Conservation (phyloP, 2,113 vertebrate genomes). For the Chascanopsetta lugubris region DNA sequence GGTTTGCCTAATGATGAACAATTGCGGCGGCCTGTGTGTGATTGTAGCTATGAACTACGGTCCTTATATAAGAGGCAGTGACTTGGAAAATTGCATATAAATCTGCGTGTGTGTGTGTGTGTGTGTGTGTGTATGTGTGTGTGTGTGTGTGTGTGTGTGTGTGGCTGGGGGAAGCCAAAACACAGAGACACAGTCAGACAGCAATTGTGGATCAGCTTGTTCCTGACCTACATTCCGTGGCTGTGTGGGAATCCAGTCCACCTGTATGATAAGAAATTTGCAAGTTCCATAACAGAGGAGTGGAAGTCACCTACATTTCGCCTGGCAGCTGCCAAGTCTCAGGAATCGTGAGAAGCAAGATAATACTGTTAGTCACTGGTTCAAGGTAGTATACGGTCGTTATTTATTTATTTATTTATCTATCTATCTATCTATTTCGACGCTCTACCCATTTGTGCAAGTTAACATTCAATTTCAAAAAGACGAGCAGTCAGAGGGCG, state of each 20-base stretch:
- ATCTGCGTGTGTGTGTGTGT: no score
- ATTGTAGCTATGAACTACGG: constrained; percentile 15
- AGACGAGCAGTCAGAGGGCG: no score
- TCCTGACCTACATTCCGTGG: constrained; percentile 36
- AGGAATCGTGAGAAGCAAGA: not conserved
- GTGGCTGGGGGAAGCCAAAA: constrained; percentile 27
- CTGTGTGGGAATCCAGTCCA: constrained; percentile 11
- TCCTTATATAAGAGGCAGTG: constrained; percentile 48
- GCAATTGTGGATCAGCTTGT: constrained; percentile 6
- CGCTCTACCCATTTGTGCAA: no score
- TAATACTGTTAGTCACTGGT: not conserved
- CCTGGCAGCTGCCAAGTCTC: not conserved
- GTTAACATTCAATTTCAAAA: no score
- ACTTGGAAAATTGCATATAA: constrained; percentile 63
- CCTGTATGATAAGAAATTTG: constrained; percentile 8
- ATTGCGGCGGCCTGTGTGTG: constrained; percentile 4
- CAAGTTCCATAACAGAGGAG: not conserved
- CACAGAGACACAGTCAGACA: constrained; percentile 6
- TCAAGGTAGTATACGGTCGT: no score
- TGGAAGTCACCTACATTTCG: not conserved
- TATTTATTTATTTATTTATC: no score
- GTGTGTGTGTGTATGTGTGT: no score
- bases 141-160: no score
- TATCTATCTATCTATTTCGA: no score
- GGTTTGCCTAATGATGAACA: not conserved